Conservation (phyloP, 1,140 invertebrate species). For the Radopholus similis region DNA sequence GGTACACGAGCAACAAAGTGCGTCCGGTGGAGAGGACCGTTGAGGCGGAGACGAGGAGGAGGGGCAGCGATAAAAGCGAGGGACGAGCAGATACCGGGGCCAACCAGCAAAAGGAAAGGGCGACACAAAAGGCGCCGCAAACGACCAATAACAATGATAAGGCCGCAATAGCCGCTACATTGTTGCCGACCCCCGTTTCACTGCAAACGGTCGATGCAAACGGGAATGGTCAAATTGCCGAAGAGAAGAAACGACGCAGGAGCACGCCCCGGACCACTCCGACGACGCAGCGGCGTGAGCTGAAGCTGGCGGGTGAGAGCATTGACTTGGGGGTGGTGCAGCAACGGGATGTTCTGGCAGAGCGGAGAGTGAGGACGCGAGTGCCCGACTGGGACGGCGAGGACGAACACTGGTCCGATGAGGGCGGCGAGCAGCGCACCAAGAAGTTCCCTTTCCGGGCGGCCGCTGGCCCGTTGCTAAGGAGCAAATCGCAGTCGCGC, state of each 20-base stretch:
- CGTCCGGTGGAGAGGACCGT: not conserved
- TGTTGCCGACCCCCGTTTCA: too few species aligned
- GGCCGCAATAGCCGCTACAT: too few species aligned
- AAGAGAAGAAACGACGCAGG: too few species aligned
- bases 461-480: not conserved
- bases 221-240: too few species aligned
- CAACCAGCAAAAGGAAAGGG: not conserved
- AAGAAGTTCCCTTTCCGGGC: not conserved
- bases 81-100: not conserved
- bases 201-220: too few species aligned
- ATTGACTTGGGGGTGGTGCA: not conserved
- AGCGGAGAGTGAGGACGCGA: not conserved
- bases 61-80: not conserved
- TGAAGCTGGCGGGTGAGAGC: not conserved
- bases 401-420: not conserved
- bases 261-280: not conserved
- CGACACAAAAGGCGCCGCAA: not conserved
- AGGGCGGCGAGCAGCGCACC: not conserved
- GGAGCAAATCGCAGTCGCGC: slow-evolving; percentile 27
- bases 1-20: not conserved
- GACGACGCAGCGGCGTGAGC: not conserved
- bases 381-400: not conserved
- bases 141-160: not conserved
- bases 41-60: not conserved
- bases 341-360: not conserved